Base-by-base conservation (phyloP, 2,888 invertebrate species). In the Meteorus cinctellus region DNA sequence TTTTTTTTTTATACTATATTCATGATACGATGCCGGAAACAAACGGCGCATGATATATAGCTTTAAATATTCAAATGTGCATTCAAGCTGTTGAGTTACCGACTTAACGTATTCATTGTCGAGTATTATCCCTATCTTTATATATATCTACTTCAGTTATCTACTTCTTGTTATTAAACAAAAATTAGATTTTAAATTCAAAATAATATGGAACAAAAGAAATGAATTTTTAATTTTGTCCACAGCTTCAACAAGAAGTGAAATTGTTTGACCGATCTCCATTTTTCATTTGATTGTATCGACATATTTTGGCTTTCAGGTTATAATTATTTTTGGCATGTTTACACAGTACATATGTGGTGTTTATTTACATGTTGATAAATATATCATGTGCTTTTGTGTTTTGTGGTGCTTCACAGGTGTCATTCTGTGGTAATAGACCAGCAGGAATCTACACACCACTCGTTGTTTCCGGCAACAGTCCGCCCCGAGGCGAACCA, bases 401-500 rank as follows among this genome's bases (percentile, higher is more conserved):
- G 27, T 48, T 68, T n/a, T 16, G 8, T 19, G n/a, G 19, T 69
- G 16, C n/a, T 77, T 78, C 78, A 60, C 82, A 90, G 90, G 90
- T 90, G 74, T 90, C 90, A 76, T 90, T 90, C 82, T 88, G 85
- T 81, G 88, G 87, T 31, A 88, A 86, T 72, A 86, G 87, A 75
- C 78, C 83, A 72, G 82, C 85, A 70, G 89, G 89, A 76, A 84
- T 85, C 59, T 88, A 89, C 80, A 87, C 88, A 72, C 88, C 87
- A 41, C 85, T 89, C 31, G 85, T 88, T 74, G 88, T 88, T 75
- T 85, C 88, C 74, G 86, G 85, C 75, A 88, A 89, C 77, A 89
- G 90, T 78, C 89, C 91, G 62, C 88, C 89, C 80, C 89, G 90
- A 67, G 92, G 93, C 68, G 94, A 95, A 87, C 95, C 95, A 59